Base-by-base conservation (phyloP, 2,797 vertebrate genomes). In the Hydrophis major region DNA sequence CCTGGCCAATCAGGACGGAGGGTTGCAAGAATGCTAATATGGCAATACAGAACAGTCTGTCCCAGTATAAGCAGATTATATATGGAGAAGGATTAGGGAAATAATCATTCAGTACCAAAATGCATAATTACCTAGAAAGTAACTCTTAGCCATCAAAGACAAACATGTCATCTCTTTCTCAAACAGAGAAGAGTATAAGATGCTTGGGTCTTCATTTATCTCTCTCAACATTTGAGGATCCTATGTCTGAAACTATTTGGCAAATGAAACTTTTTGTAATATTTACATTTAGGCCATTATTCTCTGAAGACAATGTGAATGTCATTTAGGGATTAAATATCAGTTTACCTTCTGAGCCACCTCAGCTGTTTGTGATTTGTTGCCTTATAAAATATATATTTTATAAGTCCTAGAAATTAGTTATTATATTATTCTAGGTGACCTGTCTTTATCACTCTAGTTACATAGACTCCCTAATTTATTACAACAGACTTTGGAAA, bases 371-470 rank as follows among this genome's bases (percentile, higher is more conserved):
- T 95, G 90, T 96, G 95, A 94, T 93, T 96, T 97, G 96, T 97
- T 96, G 92, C 95, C 96, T 97, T 97, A 97, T 98, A 97, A 97
- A 96, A 0, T 94, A 92, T 94, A 14, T 97, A 97, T 97, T 97
- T 97, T 95, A 63, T 96, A 94, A 95, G 91, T 95, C 95, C 97
- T 97, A 95, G 94, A 94, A 97, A 93, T 97, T 94, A 95, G 74
- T 53, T 93, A 92, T 97, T 97, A 95, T 88, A 59, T 91, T 92
- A 5, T 91, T 59, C 92, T 93, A 95, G 94, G 90, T 53, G 95
- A 93, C 89, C 93, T 91, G 92, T 87, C 87, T 92, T 74, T 61
- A 66, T 96, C 37, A 6, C 37, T 93, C 14, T 93, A 53, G 66
- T 94, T 94, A 94, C 88, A 28, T 57, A 93, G 8, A 42, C 12